Evolutionary conservation across 35 echinoderm and acorn worm genomes (phyloP).

Genomic region (Holothuria glaberrima): DNA sequence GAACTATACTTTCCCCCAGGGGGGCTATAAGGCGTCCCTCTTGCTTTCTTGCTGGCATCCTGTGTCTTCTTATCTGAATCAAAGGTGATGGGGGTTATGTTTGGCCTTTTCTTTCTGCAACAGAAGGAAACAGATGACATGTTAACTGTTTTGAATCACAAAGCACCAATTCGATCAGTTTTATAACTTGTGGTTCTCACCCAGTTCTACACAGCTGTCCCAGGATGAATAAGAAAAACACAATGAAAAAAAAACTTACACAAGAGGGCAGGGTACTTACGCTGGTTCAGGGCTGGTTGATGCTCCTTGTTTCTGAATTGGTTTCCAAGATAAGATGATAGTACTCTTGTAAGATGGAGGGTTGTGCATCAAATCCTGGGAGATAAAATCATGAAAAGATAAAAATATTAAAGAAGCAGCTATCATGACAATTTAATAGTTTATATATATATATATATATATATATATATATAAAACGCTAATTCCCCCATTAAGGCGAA

Average conservation of each 20-base stretch:
- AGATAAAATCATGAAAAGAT: not conserved
- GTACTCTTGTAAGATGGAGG: constrained; percentile 92
- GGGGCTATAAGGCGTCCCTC: constrained; percentile 72
- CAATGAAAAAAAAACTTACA: no score
- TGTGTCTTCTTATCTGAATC: constrained; percentile 72
- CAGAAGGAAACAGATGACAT: not conserved
- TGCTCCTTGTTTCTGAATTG: constrained; percentile 64
- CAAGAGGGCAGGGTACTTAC: constrained; percentile 73
- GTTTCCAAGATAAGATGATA: constrained; percentile 84
- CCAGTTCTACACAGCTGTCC: not conserved
- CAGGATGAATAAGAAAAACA: no score
- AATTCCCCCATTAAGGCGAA: no score
- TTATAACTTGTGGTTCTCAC: no score
- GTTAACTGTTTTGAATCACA: no score
- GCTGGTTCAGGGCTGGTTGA: constrained; percentile 39
- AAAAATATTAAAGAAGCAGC: no score
- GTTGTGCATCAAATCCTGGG: constrained; percentile 88
- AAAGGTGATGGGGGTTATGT: constrained; percentile 93
- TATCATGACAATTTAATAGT: no score
- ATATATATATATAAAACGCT: no score
- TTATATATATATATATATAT: no score
- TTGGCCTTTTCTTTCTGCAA: constrained; percentile 77
- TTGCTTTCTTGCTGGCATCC: constrained; percentile 42
- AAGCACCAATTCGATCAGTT: no score
- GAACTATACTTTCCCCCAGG: constrained; percentile 89